Percentiles rank a stretch among this genome's conserved stretches.
phyloP scores from a whole-genome alignment of 1,140 invertebrate species.

The Arion vulgaris region DNA sequence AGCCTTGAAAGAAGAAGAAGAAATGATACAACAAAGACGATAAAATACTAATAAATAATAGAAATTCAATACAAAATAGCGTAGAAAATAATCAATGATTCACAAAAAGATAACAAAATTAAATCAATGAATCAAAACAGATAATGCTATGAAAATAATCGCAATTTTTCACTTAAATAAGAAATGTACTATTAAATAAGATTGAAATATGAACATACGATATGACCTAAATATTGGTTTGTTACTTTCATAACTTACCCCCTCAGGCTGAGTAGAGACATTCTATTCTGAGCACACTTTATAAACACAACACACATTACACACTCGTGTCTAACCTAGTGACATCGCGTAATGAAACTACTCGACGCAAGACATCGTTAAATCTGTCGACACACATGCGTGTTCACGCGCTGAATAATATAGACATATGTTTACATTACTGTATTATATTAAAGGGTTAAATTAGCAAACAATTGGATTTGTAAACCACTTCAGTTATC shows the following conservation, averaged over 20 bases:
- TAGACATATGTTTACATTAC: not conserved
- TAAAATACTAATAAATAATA: too few relatives aligned
- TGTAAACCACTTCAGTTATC: constrained; percentile 2
- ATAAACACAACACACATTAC: not conserved
- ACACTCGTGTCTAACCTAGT: not conserved
- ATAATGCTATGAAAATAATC: not conserved
- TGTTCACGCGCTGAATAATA: not conserved
- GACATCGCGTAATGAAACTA: not conserved
- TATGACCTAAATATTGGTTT: not conserved
- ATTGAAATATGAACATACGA: not conserved
- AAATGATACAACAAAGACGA: too few relatives aligned
- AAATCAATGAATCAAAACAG: too few relatives aligned
- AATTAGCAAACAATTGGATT: not conserved
- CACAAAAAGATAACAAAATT: not conserved
- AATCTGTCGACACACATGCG: not conserved
- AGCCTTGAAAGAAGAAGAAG: too few relatives aligned
- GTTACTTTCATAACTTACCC: too few relatives aligned
- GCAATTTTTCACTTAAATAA: not conserved
- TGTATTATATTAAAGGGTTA: not conserved
- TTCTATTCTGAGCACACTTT: not conserved
- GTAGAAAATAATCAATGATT: not conserved
- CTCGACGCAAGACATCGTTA: not conserved
- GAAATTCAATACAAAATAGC: too few relatives aligned
- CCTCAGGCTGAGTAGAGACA: not conserved
- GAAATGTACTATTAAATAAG: not conserved